phyloP scores from a whole-genome alignment of 2,888 invertebrate genomes.

The Rhagium mordax region DNA sequence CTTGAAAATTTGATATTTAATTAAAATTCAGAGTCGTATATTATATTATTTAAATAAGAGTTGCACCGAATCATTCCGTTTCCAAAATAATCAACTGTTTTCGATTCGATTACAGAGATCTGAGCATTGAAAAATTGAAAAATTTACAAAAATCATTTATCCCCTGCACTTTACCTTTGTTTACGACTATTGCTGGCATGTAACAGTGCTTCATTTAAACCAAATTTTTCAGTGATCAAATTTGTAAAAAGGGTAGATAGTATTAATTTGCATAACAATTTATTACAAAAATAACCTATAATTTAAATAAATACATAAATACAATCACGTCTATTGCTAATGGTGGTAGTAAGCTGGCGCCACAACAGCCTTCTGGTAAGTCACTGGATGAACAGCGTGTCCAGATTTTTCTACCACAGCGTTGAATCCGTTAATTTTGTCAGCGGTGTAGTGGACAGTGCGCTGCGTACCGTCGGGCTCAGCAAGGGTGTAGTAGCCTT shows the following conservation, averaged over 20 bases:
- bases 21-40: background rate
- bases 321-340: background rate
- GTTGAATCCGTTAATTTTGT: constrained; percentile 74
- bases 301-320: constrained; percentile 21
- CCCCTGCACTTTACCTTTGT: too few species aligned
- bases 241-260: too few species aligned
- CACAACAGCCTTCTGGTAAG: background rate
- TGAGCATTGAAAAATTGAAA: too few species aligned
- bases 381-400: constrained; percentile 49
- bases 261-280: background rate
- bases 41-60: too few species aligned
- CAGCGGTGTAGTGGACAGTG: constrained; percentile 77
- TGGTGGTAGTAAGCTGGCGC: constrained; percentile 16
- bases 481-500: constrained; percentile 75
- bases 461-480: constrained; percentile 76
- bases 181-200: too few species aligned
- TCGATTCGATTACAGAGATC: too few species aligned
- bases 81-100: too few species aligned
- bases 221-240: too few species aligned
- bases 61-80: too few species aligned
- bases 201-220: too few species aligned
- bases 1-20: constrained; percentile 2
- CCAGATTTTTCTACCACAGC: constrained; percentile 63
- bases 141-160: too few species aligned
- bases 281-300: constrained; percentile 6